Percentiles rank a stretch among this genome's conserved stretches.
Evolutionary conservation across 92 coral and sea anemone species (phyloP).

Genomic region (Diadumene lineata): DNA sequence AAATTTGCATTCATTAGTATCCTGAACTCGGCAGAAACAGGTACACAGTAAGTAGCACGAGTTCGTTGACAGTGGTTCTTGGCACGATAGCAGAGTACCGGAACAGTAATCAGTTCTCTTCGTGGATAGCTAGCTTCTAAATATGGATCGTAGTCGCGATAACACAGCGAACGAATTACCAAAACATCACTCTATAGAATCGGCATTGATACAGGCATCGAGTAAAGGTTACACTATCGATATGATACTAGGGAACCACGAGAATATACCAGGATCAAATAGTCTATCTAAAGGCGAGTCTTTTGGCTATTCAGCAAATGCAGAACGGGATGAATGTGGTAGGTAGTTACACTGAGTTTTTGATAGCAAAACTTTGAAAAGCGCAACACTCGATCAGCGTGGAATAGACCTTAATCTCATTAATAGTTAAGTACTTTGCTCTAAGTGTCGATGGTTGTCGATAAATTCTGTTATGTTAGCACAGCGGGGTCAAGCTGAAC

Average conservation of each 20-base stretch:
- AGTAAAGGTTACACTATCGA: constrained; percentile 90
- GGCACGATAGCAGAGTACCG: neutral
- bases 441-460: neutral
- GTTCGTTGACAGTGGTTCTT: neutral
- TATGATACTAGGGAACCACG: constrained; percentile 86
- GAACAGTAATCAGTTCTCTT: constrained; percentile 14
- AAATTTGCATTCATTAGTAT: constrained; percentile 88
- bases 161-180: constrained; percentile 6
- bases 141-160: constrained; percentile 16
- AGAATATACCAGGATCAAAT: constrained; percentile 4
- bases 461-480: constrained; percentile 12
- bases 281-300: neutral
- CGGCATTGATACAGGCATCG: constrained; percentile 86
- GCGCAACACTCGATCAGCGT: neutral
- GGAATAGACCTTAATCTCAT: constrained; percentile 13
- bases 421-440: constrained; percentile 15
- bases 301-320: neutral
- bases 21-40: constrained; percentile 41
- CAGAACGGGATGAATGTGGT: constrained; percentile 1
- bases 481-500: constrained; percentile 3
- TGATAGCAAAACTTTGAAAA: neutral
- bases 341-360: neutral
- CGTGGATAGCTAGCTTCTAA: constrained; percentile 30
- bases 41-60: constrained; percentile 18
- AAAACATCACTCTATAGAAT: constrained; percentile 73